Evolutionary conservation across 2,888 invertebrate genomes (phyloP), one percentile per base, ranked within the genome.

Genomic region (Oxystoma pomonae): DNA sequence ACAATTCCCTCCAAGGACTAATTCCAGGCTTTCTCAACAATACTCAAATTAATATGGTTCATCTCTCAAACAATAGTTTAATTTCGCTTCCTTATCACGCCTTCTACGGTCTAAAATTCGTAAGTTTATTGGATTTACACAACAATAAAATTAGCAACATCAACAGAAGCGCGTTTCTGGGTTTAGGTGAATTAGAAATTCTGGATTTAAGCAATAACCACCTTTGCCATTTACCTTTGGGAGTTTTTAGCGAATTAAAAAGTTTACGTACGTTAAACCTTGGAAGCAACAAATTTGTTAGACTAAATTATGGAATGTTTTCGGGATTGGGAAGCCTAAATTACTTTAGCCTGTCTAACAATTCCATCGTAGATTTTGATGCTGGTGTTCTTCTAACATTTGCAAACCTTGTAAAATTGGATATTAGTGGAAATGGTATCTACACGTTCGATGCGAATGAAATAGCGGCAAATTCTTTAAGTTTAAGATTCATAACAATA

Each of bases 361-460:
- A 78, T 65, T 68, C 71, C 2, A 63, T 78, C 52, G 65, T 68
- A 16, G 60, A 60, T 7, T 76, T 79, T 60, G 75, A 76, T 60
- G 71, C 75, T 1, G 67, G 68, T 16, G 69, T 73, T 49, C 62
- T 79, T 5, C 65, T 77, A 55, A 72, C 78, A 0, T 67, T 77
- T 55, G 67, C 68, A 20, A 68, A 69, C 55, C 58, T 79, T 55
- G 65, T 68, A n/a, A 71, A 68, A 55, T 62, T 79, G 55, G 79
- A 79, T 68, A 67, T 79, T 17, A 76, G 76, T 57, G 73, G 71
- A 12, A 78, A 78, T 62, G 73, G 70, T 5, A 71, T 79, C 57
- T 73, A 72, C 60, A 74, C 73, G 64, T 70, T 79, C 51, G 77
- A 79, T 65, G 72, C 73, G 2, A 66, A 73, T 61, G 68, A 71